A percentile compares a stretch with the other conserved stretches of the same genome.
Evolutionary conservation across 2,797 vertebrate genomes (phyloP).

Genomic region (Rachycentron canadum): DNA sequence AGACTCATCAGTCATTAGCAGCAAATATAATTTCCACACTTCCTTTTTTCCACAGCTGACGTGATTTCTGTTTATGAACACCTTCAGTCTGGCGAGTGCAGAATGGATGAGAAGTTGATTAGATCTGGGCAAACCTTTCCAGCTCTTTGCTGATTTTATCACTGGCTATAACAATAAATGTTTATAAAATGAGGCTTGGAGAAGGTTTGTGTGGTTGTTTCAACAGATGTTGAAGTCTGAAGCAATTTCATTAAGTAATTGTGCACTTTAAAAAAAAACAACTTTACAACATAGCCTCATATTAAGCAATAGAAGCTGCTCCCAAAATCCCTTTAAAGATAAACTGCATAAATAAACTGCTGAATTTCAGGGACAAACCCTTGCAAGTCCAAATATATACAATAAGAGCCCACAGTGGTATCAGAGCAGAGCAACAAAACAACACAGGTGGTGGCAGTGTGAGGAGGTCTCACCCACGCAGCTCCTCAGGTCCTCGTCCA

Average conservation of each 20-base stretch:
- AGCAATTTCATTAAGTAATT: background rate
- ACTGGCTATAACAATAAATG: slow-evolving; percentile 2
- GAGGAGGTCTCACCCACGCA: slow-evolving; percentile 81
- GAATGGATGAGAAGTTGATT: background rate
- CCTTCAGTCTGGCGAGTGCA: background rate
- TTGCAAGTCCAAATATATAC: background rate
- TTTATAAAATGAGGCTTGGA: background rate
- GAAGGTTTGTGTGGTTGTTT: background rate
- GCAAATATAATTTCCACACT: background rate
- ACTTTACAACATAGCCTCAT: background rate
- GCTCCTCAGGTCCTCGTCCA: slow-evolving; percentile 77
- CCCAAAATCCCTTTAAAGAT: background rate
- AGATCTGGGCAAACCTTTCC: background rate
- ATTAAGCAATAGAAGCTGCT: background rate
- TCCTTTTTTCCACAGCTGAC: background rate
- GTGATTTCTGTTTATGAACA: slow-evolving; percentile 5
- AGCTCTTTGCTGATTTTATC: background rate
- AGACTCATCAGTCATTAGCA: background rate
- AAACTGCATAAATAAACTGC: background rate
- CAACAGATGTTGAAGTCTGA: slow-evolving; percentile 6
- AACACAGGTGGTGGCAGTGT: background rate
- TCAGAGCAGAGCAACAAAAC: background rate
- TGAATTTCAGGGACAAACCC: background rate
- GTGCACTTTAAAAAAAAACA: background rate
- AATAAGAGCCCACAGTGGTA: background rate